Percentiles rank a stretch among this genome's conserved stretches.
phyloP scores from a whole-genome alignment of 30 jellyfish, hydroid and myxozoan genomes.

The Aurelia coerulea region DNA sequence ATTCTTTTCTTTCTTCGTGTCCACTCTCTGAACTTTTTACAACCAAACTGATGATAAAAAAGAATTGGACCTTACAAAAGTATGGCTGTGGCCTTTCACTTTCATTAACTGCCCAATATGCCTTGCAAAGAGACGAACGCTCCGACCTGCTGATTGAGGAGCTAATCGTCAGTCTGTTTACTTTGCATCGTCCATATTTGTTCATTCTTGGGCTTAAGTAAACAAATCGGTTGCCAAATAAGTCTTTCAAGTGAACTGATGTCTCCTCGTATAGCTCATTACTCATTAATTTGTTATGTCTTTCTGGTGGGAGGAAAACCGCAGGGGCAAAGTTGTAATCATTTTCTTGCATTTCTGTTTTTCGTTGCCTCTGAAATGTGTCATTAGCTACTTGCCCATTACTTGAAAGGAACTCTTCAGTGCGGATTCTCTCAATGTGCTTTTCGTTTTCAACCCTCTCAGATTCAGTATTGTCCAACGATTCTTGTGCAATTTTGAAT shows the following conservation, averaged over 20 bases:
- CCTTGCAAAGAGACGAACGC: neutral
- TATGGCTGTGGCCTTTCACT: neutral
- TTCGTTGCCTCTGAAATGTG: neutral
- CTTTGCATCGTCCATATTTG: constrained; percentile 1
- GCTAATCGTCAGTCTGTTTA: neutral
- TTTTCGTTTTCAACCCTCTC: neutral
- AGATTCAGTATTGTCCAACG: too few relatives aligned
- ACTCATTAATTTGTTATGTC: neutral
- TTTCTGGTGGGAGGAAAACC: neutral
- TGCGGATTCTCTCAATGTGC: neutral
- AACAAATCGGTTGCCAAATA: neutral
- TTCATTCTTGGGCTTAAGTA: neutral
- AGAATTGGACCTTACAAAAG: neutral
- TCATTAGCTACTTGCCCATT: neutral
- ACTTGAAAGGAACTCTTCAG: neutral
- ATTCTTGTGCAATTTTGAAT: neutral
- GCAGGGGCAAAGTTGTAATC: neutral
- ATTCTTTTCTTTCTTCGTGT: neutral
- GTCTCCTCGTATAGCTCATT: neutral
- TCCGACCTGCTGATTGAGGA: neutral
- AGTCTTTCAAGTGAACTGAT: neutral
- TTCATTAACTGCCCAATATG: constrained; percentile 3
- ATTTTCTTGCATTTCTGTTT: neutral
- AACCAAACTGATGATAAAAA: neutral
- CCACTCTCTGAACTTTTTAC: neutral